phyloP scores from a whole-genome alignment of 2,797 vertebrate species.

The Brachyalestes nurse region DNA sequence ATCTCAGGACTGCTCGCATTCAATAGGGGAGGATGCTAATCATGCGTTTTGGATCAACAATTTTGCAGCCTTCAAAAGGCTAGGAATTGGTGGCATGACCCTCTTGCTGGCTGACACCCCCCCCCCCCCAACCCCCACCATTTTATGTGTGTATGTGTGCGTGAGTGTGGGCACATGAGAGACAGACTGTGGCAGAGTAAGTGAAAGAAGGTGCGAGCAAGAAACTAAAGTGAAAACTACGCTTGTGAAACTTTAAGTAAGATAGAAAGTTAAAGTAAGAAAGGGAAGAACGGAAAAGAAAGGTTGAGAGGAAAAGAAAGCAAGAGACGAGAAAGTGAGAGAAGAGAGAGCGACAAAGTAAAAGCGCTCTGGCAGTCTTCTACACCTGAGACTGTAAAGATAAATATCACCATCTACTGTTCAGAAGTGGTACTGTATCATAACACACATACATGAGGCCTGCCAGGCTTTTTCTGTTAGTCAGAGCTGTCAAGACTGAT shows the following conservation, averaged over 20 bases:
- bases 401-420: slow-evolving; percentile 86
- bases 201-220: slow-evolving; percentile 14
- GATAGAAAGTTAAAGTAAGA: slow-evolving; percentile 36
- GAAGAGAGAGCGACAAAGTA: slow-evolving; percentile 25
- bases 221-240: slow-evolving; percentile 26
- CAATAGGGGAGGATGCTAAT: slow-evolving; percentile 76
- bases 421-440: slow-evolving; percentile 29
- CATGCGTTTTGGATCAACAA: slow-evolving; percentile 81
- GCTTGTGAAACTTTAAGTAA: neutral
- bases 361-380: neutral
- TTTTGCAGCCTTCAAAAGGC: slow-evolving; percentile 78
- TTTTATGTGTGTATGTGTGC: neutral
- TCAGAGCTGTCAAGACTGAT: slow-evolving; percentile 78
- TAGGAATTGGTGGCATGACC: slow-evolving; percentile 81
- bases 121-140: slow-evolving; percentile 38
- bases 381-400: slow-evolving; percentile 72
- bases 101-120: slow-evolving; percentile 71
- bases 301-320: slow-evolving; percentile 6
- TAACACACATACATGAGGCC: slow-evolving; percentile 44
- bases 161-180: neutral
- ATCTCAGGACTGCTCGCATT: slow-evolving; percentile 73
- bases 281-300: slow-evolving; percentile 1
- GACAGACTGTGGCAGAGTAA: neutral
- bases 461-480: slow-evolving; percentile 73
- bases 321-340: slow-evolving; percentile 1